Conservation (phyloP, 2,888 invertebrate genomes). For the Lepidocyrtoides sp. region DNA sequence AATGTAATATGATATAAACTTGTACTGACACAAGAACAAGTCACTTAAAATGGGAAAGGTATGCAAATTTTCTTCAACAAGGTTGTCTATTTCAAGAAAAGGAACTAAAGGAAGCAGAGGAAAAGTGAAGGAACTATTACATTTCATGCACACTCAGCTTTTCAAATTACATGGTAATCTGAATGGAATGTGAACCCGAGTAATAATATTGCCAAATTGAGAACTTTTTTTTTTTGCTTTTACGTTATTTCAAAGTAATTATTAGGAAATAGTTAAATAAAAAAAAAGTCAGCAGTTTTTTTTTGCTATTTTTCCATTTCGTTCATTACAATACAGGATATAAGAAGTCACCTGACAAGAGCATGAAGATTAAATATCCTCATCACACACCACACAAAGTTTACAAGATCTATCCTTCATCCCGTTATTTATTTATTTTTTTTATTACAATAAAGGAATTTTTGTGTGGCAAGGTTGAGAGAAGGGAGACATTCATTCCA, state of each 20-base stretch:
- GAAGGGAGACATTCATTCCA: background rate
- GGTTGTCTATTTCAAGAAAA: background rate
- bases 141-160: background rate
- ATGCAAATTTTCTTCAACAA: background rate
- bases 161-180: slow-evolving; percentile 3
- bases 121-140: background rate
- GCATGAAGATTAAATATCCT: background rate
- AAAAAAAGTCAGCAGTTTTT: too few relatives aligned
- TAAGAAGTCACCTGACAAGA: background rate
- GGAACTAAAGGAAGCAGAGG: too few relatives aligned
- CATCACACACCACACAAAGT: background rate
- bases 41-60: background rate
- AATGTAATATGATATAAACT: background rate
- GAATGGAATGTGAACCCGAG: background rate
- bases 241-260: background rate
- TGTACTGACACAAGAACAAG: background rate
- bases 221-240: background rate
- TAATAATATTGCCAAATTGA: slow-evolving; percentile 8
- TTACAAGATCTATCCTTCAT: background rate
- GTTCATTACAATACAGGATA: too few relatives aligned
- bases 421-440: background rate
- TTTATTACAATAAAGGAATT: background rate
- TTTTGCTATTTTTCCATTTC: too few relatives aligned
- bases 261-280: too few relatives aligned
- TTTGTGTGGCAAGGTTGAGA: background rate